Evolutionary conservation across 2,113 vertebrate genomes (phyloP).

Genomic region (Polypterus senegalus): DNA sequence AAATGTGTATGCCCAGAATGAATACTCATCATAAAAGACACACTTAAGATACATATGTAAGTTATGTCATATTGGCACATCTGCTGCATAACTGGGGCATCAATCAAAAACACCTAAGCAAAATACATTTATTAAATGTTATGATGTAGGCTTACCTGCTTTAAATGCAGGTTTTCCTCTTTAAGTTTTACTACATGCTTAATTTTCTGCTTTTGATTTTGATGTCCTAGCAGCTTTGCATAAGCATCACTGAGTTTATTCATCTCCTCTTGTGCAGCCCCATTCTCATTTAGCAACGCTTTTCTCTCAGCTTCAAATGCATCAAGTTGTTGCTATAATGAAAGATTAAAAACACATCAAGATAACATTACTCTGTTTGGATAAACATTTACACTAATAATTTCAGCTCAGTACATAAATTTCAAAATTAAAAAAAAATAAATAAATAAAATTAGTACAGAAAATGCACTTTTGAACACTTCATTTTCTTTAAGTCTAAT

Average conservation of each 20-base stretch:
- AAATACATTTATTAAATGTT: too few relatives aligned
- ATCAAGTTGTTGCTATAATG: slow-evolving; percentile 74
- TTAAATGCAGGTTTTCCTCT: slow-evolving; percentile 71
- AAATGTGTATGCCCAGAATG: too few relatives aligned
- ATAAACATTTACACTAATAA: background rate
- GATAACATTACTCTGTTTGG: background rate
- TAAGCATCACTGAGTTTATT: slow-evolving; percentile 76
- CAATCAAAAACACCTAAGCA: too few relatives aligned
- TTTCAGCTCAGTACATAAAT: background rate
- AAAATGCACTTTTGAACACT: background rate
- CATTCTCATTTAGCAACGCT: slow-evolving; percentile 66
- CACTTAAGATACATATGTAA: too few relatives aligned
- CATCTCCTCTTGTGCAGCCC: slow-evolving; percentile 74
- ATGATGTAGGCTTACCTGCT: slow-evolving; percentile 81
- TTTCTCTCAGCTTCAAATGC: slow-evolving; percentile 75
- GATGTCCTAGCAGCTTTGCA: slow-evolving; percentile 79
- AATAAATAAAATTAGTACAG: too few relatives aligned
- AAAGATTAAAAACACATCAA: background rate
- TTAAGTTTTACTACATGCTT: slow-evolving; percentile 89
- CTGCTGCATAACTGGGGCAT: too few relatives aligned
- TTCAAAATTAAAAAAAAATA: background rate
- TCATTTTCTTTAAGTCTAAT: background rate
- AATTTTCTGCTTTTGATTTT: slow-evolving; percentile 95
- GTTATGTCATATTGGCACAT: too few relatives aligned
- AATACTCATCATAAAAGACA: too few relatives aligned